A percentile compares a stretch with the other conserved stretches of the same genome.
Evolutionary conservation across 2,888 invertebrate species (phyloP).

Genomic region (Aromia moschata): DNA sequence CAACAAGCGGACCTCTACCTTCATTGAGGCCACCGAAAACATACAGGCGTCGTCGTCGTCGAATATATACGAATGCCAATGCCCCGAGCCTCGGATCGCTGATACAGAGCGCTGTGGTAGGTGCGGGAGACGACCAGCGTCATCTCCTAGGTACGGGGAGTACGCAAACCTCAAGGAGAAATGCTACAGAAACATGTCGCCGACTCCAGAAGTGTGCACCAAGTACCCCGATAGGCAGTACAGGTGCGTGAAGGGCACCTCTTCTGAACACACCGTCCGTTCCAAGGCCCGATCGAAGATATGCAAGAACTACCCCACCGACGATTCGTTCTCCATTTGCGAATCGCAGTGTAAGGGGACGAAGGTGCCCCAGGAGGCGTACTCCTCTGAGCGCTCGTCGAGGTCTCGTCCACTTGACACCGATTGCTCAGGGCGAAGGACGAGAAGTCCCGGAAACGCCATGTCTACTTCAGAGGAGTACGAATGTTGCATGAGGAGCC

Average conservation of each 20-base stretch:
- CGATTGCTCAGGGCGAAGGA: neutral
- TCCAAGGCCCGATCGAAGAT: constrained; percentile 7
- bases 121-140: constrained; percentile 16
- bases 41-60: neutral
- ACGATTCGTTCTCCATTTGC: neutral
- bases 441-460: neutral
- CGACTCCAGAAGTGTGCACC: neutral
- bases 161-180: neutral
- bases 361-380: neutral
- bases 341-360: constrained; percentile 2
- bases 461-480: constrained; percentile 22
- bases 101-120: constrained; percentile 13
- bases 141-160: constrained; percentile 15
- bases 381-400: neutral
- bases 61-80: neutral
- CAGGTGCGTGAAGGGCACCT: neutral
- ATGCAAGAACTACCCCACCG: constrained; percentile 7
- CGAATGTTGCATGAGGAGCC: constrained; percentile 12
- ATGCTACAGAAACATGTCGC: neutral
- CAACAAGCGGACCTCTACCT: neutral
- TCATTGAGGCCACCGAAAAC: neutral
- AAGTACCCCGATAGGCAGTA: neutral
- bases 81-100: neutral
- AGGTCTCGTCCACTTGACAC: neutral
- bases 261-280: constrained; percentile 18